phyloP scores from a whole-genome alignment of 2,113 vertebrate genomes.

The Pangasianodon hypophthalmus region DNA sequence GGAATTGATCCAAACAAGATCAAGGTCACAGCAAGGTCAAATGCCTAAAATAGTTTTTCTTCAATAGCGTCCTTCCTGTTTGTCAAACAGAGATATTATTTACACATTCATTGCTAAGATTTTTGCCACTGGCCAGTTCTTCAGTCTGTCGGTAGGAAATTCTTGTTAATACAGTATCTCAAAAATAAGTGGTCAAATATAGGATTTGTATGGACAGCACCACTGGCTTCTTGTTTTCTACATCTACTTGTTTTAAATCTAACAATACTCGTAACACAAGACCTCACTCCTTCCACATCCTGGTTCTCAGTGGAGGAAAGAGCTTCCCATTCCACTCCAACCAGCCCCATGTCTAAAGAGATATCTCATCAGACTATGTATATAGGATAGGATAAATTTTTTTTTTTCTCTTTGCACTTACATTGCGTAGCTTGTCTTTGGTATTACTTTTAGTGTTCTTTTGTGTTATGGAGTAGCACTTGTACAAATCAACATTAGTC shows the following conservation, averaged over 20 bases:
- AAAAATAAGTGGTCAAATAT: background rate
- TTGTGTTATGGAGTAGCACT: background rate
- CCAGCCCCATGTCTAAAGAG: background rate
- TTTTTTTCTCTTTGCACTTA: background rate
- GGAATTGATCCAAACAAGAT: background rate
- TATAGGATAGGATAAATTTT: background rate
- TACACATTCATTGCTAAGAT: background rate
- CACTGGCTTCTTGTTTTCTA: background rate
- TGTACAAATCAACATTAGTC: background rate
- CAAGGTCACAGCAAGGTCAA: constrained; percentile 9
- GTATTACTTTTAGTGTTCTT: background rate
- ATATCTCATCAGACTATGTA: background rate
- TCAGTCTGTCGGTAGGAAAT: background rate
- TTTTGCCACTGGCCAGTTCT: background rate
- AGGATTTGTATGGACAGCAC: background rate
- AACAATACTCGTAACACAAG: background rate
- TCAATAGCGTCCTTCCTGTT: background rate
- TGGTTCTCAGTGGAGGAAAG: background rate
- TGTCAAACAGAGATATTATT: background rate
- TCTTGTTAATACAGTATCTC: background rate
- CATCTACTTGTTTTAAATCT: background rate
- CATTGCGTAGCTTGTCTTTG: background rate
- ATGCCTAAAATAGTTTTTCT: background rate
- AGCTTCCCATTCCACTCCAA: background rate
- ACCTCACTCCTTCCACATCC: background rate